These are phyloP conservation scores for Narcine bancroftii DNA, from an alignment of 2,113 vertebrate genomes.

Conservation along the genomic window DNA sequence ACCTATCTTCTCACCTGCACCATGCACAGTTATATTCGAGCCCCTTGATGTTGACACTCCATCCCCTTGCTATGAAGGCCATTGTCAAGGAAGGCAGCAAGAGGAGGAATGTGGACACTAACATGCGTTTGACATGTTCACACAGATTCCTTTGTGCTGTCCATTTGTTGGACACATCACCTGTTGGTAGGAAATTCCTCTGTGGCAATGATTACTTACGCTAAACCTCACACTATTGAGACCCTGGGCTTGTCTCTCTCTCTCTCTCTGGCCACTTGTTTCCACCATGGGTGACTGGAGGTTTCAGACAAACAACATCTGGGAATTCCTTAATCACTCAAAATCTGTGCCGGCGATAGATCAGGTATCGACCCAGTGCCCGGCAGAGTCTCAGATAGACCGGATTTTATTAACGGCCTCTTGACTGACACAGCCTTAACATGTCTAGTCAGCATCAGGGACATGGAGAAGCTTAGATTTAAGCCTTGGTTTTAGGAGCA, in stretches of 20 bases:
- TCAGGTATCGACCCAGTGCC: neutral
- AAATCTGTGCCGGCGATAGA: neutral
- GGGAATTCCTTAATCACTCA: neutral
- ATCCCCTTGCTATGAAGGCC: no score
- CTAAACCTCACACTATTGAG: neutral
- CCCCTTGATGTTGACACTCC: no score
- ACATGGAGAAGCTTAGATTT: neutral
- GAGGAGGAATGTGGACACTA: neutral
- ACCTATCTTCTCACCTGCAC: no score
- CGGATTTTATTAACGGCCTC: neutral
- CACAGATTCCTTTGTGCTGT: neutral
- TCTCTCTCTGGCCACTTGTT: no score
- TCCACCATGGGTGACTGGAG: neutral
- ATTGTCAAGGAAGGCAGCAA: neutral
- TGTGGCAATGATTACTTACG: neutral
- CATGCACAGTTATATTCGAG: no score
- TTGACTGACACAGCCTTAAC: neutral
- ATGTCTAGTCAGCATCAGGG: neutral
- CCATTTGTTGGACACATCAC: neutral
- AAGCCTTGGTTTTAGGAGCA: conserved; percentile 14
- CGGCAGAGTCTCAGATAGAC: neutral
- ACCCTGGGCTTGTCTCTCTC: neutral
- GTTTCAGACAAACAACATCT: neutral
- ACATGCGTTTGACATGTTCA: neutral
- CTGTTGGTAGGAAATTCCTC: conserved; percentile 17